phyloP scores from a whole-genome alignment of 1,140 invertebrate genomes.

The Bombus affinis region DNA sequence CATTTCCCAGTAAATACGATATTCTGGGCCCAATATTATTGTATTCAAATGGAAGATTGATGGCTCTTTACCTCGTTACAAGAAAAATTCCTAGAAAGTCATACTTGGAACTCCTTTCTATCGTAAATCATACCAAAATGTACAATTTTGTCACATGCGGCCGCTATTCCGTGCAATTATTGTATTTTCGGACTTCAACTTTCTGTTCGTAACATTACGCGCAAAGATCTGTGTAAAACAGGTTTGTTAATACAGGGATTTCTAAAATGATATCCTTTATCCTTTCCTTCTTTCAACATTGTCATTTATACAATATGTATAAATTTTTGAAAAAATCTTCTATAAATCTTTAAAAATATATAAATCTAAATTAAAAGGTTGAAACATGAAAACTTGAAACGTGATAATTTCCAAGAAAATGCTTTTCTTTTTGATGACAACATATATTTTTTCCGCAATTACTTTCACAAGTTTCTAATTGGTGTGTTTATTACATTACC shows the following conservation, averaged over 20 bases:
- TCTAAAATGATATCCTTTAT: background rate
- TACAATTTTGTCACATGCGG: background rate
- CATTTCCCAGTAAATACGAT: background rate
- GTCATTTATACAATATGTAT: background rate
- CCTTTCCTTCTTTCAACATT: too few species aligned
- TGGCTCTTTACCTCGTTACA: background rate
- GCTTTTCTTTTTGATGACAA: slow-evolving; percentile 9
- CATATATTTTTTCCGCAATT: slow-evolving; percentile 18
- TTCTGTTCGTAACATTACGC: background rate
- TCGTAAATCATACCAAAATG: slow-evolving; percentile 4
- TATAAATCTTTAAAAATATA: background rate
- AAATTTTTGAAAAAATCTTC: background rate
- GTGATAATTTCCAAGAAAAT: background rate
- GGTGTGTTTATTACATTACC: slow-evolving; percentile 36
- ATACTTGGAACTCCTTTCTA: background rate
- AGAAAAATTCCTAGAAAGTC: slow-evolving; percentile 19
- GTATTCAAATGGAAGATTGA: background rate
- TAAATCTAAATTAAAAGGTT: background rate
- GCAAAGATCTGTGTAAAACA: background rate
- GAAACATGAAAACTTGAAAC: too few species aligned
- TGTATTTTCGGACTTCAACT: background rate
- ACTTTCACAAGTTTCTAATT: slow-evolving; percentile 55
- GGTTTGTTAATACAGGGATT: background rate
- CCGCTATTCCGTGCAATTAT: background rate
- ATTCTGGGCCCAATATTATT: background rate